Evolutionary conservation across 2,888 invertebrate genomes (phyloP), one percentile per base, ranked within the genome.

Genomic region (Zele albiditarsus): DNA sequence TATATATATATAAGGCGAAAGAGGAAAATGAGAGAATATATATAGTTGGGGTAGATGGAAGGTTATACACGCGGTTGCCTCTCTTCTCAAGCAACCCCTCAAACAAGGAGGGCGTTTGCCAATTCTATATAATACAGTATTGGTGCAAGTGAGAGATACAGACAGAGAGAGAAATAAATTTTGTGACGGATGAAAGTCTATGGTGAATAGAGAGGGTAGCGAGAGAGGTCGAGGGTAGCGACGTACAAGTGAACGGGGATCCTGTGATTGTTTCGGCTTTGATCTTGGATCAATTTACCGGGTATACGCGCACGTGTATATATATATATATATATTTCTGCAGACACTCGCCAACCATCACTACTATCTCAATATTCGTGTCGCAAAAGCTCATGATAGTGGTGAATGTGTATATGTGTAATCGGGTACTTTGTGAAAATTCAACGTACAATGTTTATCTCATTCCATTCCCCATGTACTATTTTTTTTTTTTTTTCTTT

Each of bases 271-370:
- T 88, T 89, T 88, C 86, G 86, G 87, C 89, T 89, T 89, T 89
- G 89, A 89, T 89, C 88, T 88, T 85, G 88, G 88, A 89, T 89
- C 88, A 89, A 89, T 89, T 89, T 89, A 87, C 89, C 84, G 85
- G 86, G 85, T 86, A 84, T 86, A 86, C 84, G 86, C 84, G 84
- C 80, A 82, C 80, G 80, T 84, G 79, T 80, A 80, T 79, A 82
- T 82, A 14, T 84, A 83, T 82, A 79, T 78, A 77, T 80, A 81
- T 82, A 82, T 65, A 67, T 73, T 62, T 62, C 75, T 57, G 49
- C 46, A 25, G 53, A 38, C 68, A 57, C 46, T 25, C 46, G n/a
- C 42, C 69, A 31, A 58, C 10, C 67, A 72, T 73, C 72, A 57
- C 66, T 73, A 28, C 31, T 23, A 33, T 20, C 62, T n/a, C 69